A percentile compares a stretch with the other conserved stretches of the same genome.
Conservation (phyloP, 1,140 invertebrate genomes). For the Euura lappo region DNA sequence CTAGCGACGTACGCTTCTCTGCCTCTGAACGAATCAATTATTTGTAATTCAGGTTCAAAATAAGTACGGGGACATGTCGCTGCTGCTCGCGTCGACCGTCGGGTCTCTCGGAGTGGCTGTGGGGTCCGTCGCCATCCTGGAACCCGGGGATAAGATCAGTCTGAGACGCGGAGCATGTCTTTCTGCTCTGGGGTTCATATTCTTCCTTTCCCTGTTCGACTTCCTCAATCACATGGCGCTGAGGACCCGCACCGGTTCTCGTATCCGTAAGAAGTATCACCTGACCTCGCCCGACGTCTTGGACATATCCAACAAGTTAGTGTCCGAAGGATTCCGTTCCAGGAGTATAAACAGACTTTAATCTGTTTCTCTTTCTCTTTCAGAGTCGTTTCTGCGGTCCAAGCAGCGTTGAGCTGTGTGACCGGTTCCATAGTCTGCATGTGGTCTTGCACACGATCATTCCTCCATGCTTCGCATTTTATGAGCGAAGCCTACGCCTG, state of each 20-base stretch:
- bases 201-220: slow-evolving; percentile 68
- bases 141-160: slow-evolving; percentile 61
- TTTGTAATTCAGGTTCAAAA: background rate
- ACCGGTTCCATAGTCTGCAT: slow-evolving; percentile 68
- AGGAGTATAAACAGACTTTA: no score
- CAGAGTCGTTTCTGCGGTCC: slow-evolving; percentile 72
- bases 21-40: background rate
- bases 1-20: no score
- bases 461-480: slow-evolving; percentile 70
- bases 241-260: slow-evolving; percentile 62
- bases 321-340: slow-evolving; percentile 20
- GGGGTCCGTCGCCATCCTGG: slow-evolving; percentile 48
- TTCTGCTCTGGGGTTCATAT: slow-evolving; percentile 66
- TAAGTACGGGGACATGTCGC: slow-evolving; percentile 35
- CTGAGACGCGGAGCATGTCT: slow-evolving; percentile 63
- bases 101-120: slow-evolving; percentile 48
- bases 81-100: slow-evolving; percentile 44
- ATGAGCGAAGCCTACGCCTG: slow-evolving; percentile 76
- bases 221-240: slow-evolving; percentile 65
- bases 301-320: slow-evolving; percentile 76
- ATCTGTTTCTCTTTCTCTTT: slow-evolving; percentile 30
- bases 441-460: slow-evolving; percentile 69
- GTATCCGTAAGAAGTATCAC: slow-evolving; percentile 65
- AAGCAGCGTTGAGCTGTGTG: slow-evolving; percentile 69
- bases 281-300: slow-evolving; percentile 67